Percentiles rank a stretch among this genome's conserved stretches.
phyloP scores from a whole-genome alignment of 1,140 invertebrate species.

The Anthonomus grandis region DNA sequence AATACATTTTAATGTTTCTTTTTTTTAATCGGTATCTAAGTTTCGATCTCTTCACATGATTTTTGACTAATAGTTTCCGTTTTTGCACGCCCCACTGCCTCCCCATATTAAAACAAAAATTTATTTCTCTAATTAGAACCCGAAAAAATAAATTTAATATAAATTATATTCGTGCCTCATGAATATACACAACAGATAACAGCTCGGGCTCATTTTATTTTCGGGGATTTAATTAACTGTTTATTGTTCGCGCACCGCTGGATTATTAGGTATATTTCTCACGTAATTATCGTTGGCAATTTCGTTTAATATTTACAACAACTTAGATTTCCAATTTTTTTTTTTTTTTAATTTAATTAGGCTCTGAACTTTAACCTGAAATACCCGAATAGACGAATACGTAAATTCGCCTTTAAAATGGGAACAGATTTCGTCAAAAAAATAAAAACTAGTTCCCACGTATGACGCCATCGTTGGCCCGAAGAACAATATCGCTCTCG shows the following conservation, averaged over 20 bases:
- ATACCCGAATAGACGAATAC: conserved; percentile 9
- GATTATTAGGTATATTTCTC: conserved; percentile 24
- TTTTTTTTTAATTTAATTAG: too few relatives aligned
- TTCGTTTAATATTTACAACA: background rate
- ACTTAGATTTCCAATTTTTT: background rate
- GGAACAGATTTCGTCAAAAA: conserved; percentile 15
- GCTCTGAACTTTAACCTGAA: too few relatives aligned
- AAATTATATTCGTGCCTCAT: conserved; percentile 26
- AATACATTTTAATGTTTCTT: conserved; percentile 1
- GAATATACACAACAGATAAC: conserved; percentile 19
- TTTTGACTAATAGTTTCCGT: conserved; percentile 29
- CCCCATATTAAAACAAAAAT: too few relatives aligned
- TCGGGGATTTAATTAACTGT: conserved; percentile 21
- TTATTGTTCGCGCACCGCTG: conserved; percentile 18
- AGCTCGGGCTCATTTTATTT: conserved; percentile 16
- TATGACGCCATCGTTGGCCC: conserved; percentile 19
- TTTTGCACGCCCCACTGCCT: conserved; percentile 24
- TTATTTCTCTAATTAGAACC: conserved; percentile 28
- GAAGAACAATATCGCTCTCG: conserved; percentile 18
- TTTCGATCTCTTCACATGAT: conserved; percentile 18
- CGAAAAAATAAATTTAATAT: conserved; percentile 26
- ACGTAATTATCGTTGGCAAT: conserved; percentile 19
- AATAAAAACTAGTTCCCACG: conserved; percentile 18
- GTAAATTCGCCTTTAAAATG: conserved; percentile 8
- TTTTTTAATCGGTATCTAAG: background rate